Conservation (phyloP, 2,888 invertebrate genomes). For the Caenorhabditis uteleia region DNA sequence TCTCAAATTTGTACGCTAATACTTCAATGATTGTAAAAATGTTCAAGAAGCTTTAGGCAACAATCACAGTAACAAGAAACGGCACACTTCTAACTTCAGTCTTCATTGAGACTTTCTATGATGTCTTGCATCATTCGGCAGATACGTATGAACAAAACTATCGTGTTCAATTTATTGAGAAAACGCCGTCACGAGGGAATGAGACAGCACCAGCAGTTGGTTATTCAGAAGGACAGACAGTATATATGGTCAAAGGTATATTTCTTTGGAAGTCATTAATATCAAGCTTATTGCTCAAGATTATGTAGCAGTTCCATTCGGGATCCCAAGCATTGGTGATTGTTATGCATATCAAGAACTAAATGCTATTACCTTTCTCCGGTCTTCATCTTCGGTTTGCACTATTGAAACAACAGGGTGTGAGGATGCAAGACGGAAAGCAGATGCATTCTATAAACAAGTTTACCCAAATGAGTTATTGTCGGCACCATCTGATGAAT, state of each 20-base stretch:
- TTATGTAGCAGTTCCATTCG: conserved; percentile 20
- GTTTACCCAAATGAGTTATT: conserved; percentile 22
- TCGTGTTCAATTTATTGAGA: conserved; percentile 2
- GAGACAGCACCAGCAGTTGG: too few relatives aligned
- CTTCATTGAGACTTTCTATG: conserved; percentile 2
- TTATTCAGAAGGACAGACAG: too few relatives aligned
- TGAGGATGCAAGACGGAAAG: conserved; percentile 23
- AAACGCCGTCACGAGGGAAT: too few relatives aligned
- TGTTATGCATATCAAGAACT: too few relatives aligned
- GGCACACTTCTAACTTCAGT: not conserved
- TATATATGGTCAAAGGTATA: too few relatives aligned
- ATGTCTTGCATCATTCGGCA: too few relatives aligned
- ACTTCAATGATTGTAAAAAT: not conserved
- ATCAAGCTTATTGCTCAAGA: too few relatives aligned
- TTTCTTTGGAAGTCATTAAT: too few relatives aligned
- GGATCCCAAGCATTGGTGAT: conserved; percentile 15
- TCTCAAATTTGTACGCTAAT: not conserved
- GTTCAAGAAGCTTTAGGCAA: not conserved
- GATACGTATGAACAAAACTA: conserved; percentile 13
- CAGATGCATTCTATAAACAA: conserved; percentile 20
- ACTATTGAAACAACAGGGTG: conserved; percentile 11
- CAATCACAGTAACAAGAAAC: conserved; percentile 1
- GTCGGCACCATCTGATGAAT: conserved; percentile 18
- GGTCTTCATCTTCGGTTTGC: conserved; percentile 8
- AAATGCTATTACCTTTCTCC: too few relatives aligned